phyloP scores from a whole-genome alignment of 2,888 invertebrate genomes.

The Ectropis crepuscularia region DNA sequence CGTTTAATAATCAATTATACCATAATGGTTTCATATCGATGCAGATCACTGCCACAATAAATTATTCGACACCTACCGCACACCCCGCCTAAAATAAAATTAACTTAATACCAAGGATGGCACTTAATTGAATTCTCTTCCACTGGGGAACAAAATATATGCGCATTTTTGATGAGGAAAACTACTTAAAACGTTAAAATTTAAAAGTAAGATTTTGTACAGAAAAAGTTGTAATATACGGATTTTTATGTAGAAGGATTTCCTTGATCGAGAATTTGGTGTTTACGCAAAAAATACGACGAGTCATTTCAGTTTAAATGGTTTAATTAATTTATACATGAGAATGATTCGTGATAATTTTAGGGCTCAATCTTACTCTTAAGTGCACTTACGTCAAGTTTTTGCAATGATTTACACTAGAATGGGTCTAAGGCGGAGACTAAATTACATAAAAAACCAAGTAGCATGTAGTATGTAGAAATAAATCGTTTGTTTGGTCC shows the following conservation, averaged over 20 bases:
- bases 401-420: too few species aligned
- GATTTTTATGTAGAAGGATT: conserved; percentile 22
- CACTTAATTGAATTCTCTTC: conserved; percentile 60
- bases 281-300: background rate
- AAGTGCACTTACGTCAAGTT: too few species aligned
- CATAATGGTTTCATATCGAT: conserved; percentile 31
- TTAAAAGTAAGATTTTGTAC: conserved; percentile 37
- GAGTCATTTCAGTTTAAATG: background rate
- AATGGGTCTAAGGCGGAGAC: too few species aligned
- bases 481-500: too few species aligned
- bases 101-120: conserved; percentile 62
- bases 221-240: conserved; percentile 33
- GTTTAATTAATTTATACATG: too few species aligned
- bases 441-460: too few species aligned
- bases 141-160: conserved; percentile 33
- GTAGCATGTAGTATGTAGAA: too few species aligned
- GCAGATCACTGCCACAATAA: conserved; percentile 42
- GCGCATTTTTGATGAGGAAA: conserved; percentile 45
- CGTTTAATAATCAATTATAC: conserved; percentile 41
- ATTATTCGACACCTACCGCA: conserved; percentile 56
- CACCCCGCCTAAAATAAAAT: conserved; percentile 70
- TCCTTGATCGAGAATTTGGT: conserved; percentile 2
- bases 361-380: too few species aligned
- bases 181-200: conserved; percentile 41
- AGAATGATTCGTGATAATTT: too few species aligned